Evolutionary conservation across 2,888 invertebrate genomes (phyloP).

Genomic region (Anthophora plumipes): DNA sequence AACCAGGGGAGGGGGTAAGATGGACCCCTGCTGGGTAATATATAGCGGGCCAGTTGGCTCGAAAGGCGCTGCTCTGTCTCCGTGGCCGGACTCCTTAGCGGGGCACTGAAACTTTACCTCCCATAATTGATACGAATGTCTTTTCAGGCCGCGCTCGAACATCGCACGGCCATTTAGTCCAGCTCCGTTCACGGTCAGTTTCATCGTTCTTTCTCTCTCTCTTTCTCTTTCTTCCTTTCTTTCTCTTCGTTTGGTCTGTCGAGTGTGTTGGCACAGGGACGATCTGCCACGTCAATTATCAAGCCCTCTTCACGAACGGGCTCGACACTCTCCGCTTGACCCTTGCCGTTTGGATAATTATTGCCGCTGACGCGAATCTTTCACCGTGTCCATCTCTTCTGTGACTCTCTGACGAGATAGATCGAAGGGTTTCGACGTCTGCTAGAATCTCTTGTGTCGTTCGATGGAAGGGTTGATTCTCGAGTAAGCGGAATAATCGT

Average conservation of each 20-base stretch:
- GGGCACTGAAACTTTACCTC: constrained; percentile 80
- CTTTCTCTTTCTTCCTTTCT: background rate
- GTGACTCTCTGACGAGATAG: background rate
- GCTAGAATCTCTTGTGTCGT: too few species aligned
- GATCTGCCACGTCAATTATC: constrained; percentile 78
- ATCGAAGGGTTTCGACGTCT: background rate
- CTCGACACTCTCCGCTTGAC: constrained; percentile 41
- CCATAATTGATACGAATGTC: constrained; percentile 84
- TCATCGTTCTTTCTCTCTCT: background rate
- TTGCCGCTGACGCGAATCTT: constrained; percentile 20
- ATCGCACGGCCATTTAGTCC: constrained; percentile 79
- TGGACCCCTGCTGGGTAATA: constrained; percentile 83
- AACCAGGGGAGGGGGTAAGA: constrained; percentile 50
- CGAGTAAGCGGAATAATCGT: too few species aligned
- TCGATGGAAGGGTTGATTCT: too few species aligned
- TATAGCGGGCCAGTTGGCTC: constrained; percentile 83
- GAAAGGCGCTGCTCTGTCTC: constrained; percentile 82
- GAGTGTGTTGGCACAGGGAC: constrained; percentile 13
- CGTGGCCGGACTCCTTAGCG: constrained; percentile 78
- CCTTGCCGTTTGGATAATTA: constrained; percentile 37
- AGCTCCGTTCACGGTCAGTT: constrained; percentile 31
- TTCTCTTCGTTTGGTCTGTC: background rate
- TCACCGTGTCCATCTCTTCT: background rate
- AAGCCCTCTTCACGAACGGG: constrained; percentile 42
- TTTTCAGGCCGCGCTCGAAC: constrained; percentile 80